A percentile compares a stretch with the other conserved stretches of the same genome.
Evolutionary conservation across 37 sponge, comb jelly and placozoan genomes (phyloP).

Genomic region (Mnemiopsis leidyi): DNA sequence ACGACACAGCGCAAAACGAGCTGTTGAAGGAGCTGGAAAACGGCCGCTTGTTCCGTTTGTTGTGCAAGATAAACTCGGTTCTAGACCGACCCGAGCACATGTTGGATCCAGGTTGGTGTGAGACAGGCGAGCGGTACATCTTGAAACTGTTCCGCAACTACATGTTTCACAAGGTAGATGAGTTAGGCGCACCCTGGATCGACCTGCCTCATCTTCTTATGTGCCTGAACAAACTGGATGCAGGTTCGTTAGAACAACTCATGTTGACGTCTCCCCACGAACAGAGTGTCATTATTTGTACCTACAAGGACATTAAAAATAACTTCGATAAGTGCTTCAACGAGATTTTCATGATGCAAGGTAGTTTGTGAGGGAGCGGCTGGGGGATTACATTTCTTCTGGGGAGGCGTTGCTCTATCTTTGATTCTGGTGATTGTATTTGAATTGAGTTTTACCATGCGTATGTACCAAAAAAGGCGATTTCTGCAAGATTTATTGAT

Average conservation of each 20-base stretch:
- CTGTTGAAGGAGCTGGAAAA: slow-evolving; percentile 84
- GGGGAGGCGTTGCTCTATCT: background rate
- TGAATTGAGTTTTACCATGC: background rate
- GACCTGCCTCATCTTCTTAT: slow-evolving; percentile 84
- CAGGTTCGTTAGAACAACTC: slow-evolving; percentile 73
- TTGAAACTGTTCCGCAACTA: slow-evolving; percentile 84
- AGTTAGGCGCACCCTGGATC: slow-evolving; percentile 81
- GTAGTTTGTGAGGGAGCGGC: background rate
- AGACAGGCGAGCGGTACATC: slow-evolving; percentile 88
- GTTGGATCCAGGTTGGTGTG: slow-evolving; percentile 78
- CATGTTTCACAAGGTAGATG: slow-evolving; percentile 83
- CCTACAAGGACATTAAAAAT: slow-evolving; percentile 76
- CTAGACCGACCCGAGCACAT: slow-evolving; percentile 75
- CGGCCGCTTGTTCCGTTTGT: slow-evolving; percentile 78
- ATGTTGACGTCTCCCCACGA: slow-evolving; percentile 77
- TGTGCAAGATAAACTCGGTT: slow-evolving; percentile 80
- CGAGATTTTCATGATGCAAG: slow-evolving; percentile 66
- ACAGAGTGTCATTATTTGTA: slow-evolving; percentile 77
- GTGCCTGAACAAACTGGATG: slow-evolving; percentile 87
- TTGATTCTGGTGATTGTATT: background rate
- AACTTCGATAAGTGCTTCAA: slow-evolving; percentile 74
- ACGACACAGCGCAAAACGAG: slow-evolving; percentile 74
- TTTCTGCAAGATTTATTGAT: background rate
- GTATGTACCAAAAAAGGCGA: too few species aligned
- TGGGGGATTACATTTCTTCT: too few species aligned